Evolutionary conservation across 1,140 invertebrate genomes (phyloP).

Genomic region (Papilio xuthus): DNA sequence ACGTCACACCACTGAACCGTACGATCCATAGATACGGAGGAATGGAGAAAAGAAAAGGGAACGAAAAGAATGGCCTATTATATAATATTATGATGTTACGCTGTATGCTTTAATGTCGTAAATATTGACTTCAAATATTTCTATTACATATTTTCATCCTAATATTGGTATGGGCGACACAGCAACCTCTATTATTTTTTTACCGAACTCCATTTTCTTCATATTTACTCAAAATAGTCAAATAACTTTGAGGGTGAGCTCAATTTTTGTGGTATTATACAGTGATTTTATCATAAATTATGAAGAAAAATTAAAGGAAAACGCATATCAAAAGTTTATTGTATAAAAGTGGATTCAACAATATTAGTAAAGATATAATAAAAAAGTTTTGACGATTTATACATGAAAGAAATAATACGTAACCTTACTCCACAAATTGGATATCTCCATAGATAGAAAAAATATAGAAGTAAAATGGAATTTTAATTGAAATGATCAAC

Average conservation of each 20-base stretch:
- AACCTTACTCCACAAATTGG: too few species aligned
- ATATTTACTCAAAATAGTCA: background rate
- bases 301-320: too few species aligned
- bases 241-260: background rate
- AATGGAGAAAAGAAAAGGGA: slow-evolving; percentile 55
- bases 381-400: too few species aligned
- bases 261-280: background rate
- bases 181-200: background rate
- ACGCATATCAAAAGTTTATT: too few species aligned
- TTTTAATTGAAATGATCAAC: too few species aligned
- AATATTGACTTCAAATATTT: slow-evolving; percentile 29
- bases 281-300: too few species aligned
- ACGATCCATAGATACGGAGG: slow-evolving; percentile 53
- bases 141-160: background rate
- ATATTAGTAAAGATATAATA: too few species aligned
- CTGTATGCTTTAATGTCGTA: slow-evolving; percentile 25
- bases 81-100: slow-evolving; percentile 31
- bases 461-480: too few species aligned
- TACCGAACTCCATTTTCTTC: background rate
- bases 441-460: too few species aligned
- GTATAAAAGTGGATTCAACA: too few species aligned
- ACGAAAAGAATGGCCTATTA: slow-evolving; percentile 48
- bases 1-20: slow-evolving; percentile 54
- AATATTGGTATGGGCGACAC: background rate
- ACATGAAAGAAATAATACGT: too few species aligned